Conservation (phyloP, 2,888 invertebrate species). For the Drosophila flavopinicola region DNA sequence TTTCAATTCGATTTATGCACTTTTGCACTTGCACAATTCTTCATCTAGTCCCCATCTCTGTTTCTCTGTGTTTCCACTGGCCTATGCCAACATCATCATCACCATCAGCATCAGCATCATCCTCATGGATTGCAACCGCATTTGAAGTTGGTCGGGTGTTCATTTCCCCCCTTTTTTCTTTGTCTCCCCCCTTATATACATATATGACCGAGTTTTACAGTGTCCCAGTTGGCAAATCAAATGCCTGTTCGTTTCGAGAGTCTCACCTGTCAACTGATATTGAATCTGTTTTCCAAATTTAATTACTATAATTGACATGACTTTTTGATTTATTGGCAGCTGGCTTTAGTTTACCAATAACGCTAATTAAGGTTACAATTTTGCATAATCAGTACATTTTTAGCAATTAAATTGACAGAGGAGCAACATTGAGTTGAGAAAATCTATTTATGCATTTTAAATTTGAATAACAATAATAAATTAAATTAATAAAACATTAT, state of each 20-base stretch:
- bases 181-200: not conserved
- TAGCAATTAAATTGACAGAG: not conserved
- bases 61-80: constrained; percentile 1
- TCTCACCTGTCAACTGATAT: constrained; percentile 12
- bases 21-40: constrained; percentile 35
- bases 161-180: not conserved
- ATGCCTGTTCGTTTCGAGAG: constrained; percentile 38
- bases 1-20: constrained; percentile 59
- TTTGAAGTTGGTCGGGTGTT: constrained; percentile 19
- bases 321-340: constrained; percentile 10
- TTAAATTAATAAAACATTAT: too few species aligned
- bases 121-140: constrained; percentile 14
- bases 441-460: too few species aligned
- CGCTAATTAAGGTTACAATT: not conserved
- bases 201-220: constrained; percentile 32
- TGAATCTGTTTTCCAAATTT: constrained; percentile 22
- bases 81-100: constrained; percentile 9
- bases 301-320: constrained; percentile 42
- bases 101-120: not conserved
- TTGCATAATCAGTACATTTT: not conserved
- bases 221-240: constrained; percentile 19
- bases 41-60: constrained; percentile 8
- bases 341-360: too few species aligned
- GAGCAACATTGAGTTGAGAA: too few species aligned
- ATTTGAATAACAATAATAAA: too few species aligned